Evolutionary conservation across 2,888 invertebrate species (phyloP).

Genomic region (Coelopa pilipes): DNA sequence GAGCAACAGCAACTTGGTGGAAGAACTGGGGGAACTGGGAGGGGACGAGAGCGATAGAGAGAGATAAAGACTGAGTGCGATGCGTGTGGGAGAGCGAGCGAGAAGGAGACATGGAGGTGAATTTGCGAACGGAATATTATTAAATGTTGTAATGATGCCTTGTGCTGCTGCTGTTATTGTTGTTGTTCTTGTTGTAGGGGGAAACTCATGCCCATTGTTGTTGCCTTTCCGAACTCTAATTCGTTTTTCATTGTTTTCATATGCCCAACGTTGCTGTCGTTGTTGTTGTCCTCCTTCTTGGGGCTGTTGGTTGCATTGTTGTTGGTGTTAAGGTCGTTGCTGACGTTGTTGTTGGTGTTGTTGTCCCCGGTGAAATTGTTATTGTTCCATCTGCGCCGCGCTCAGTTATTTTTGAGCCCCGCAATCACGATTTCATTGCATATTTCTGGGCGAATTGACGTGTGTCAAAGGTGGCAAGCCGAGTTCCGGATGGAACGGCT

Average conservation of each 20-base stretch:
- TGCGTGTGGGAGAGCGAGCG: not conserved
- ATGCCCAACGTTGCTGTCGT: not conserved
- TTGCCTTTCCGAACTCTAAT: not conserved
- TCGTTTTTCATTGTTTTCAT: not conserved
- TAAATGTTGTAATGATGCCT: not conserved
- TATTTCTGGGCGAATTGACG: not conserved
- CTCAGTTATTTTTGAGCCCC: no score
- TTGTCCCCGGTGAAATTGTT: no score
- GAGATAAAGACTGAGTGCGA: no score
- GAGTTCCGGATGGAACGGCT: no score
- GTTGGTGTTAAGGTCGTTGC: no score
- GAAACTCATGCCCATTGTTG: not conserved
- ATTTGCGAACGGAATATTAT: no score
- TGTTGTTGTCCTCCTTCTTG: no score
- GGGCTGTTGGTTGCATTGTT: no score
- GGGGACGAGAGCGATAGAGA: no score
- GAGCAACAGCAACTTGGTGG: not conserved
- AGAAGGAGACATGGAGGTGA: not conserved
- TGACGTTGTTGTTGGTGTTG: no score
- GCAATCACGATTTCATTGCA: slow-evolving; percentile 9
- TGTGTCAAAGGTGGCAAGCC: no score
- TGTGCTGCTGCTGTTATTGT: not conserved
- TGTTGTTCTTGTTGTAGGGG: not conserved
- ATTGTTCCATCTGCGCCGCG: no score
- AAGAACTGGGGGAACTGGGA: not conserved